phyloP scores from a whole-genome alignment of 2,113 vertebrate species.

The Pseudorasbora parva region DNA sequence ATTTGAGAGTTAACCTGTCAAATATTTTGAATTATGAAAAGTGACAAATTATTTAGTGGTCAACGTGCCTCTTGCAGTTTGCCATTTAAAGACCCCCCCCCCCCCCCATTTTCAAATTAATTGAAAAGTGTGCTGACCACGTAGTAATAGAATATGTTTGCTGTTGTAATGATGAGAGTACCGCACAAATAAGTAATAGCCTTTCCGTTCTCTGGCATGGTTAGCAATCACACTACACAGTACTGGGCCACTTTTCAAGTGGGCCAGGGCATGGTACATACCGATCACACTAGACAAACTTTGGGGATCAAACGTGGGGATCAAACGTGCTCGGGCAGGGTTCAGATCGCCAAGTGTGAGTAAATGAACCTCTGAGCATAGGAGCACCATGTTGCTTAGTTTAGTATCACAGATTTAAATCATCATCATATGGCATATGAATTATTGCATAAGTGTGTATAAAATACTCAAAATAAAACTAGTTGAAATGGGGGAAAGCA shows the following conservation, averaged over 20 bases:
- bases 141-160: too few species aligned
- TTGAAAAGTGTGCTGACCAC: too few species aligned
- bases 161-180: too few species aligned
- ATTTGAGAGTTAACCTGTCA: constrained; percentile 37
- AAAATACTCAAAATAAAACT: neutral
- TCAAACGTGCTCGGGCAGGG: neutral
- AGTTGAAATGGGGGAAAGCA: neutral
- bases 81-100: neutral
- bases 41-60: constrained; percentile 5
- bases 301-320: neutral
- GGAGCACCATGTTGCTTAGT: neutral
- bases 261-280: neutral
- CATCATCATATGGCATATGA: neutral
- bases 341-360: neutral
- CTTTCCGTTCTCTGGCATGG: too few species aligned
- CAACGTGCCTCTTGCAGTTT: constrained; percentile 11
- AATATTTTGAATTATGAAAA: constrained; percentile 30
- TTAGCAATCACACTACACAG: neutral
- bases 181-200: too few species aligned
- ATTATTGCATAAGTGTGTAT: neutral
- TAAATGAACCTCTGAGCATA: neutral
- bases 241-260: neutral
- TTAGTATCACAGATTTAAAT: neutral
- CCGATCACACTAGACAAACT: neutral
- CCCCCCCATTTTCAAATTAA: too few species aligned